These are phyloP conservation scores for Nemotelus pantherinus DNA, from an alignment of 2,888 invertebrate genomes.

Conservation along the genomic window DNA sequence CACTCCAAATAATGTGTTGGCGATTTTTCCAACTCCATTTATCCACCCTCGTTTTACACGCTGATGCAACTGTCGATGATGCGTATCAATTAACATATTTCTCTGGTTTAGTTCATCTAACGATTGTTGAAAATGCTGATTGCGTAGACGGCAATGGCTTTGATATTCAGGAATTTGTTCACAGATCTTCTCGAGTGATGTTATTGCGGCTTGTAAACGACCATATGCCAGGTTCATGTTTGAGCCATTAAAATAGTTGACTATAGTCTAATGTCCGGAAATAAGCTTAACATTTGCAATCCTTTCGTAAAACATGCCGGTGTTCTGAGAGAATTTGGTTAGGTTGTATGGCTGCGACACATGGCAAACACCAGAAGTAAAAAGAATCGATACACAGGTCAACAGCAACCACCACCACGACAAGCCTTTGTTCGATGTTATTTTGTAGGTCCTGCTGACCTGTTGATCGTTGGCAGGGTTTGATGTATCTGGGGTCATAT, in stretches of 20 bases:
- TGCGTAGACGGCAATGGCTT: neutral
- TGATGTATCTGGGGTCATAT: no score
- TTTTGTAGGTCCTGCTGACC: no score
- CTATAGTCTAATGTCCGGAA: neutral
- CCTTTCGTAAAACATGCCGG: neutral
- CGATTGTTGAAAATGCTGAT: neutral
- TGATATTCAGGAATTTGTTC: neutral
- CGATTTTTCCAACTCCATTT: neutral
- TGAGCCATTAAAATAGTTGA: neutral
- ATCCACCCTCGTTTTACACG: neutral
- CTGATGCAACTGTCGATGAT: neutral
- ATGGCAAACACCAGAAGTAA: neutral
- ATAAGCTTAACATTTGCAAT: neutral
- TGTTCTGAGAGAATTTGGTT: neutral
- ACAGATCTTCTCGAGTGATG: neutral
- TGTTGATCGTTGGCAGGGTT: no score
- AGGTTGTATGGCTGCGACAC: neutral
- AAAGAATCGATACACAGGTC: neutral
- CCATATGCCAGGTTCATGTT: neutral
- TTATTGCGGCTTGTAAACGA: neutral
- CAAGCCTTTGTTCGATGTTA: neutral
- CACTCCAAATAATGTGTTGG: neutral
- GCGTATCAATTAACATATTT: neutral
- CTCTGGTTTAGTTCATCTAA: neutral
- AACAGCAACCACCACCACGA: slow-evolving; percentile 18